Conservation (phyloP, 2,113 vertebrate genomes). For the Atherinomorus stipes region DNA sequence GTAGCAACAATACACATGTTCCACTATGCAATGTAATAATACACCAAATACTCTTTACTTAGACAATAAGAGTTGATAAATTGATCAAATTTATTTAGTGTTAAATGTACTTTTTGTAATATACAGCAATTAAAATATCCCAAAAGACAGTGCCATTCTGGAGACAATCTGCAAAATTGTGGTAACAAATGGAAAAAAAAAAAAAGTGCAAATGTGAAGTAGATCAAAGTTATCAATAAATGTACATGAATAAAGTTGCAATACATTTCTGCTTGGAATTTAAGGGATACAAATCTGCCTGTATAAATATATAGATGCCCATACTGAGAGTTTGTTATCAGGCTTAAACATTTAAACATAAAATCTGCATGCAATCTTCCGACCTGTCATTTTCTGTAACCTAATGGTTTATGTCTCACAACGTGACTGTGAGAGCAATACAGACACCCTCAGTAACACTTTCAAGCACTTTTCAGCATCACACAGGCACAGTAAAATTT, state of each 20-base stretch:
- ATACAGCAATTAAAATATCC: neutral
- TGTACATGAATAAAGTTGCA: no score
- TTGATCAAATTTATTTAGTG: conserved; percentile 13
- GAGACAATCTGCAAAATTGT: neutral
- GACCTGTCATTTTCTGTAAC: conserved; percentile 12
- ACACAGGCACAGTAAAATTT: conserved; percentile 1
- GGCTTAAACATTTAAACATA: conserved; percentile 21
- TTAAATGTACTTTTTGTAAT: neutral
- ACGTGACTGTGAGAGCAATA: neutral
- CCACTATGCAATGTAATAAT: conserved; percentile 11
- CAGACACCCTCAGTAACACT: neutral
- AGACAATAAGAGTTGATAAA: neutral
- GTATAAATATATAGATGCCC: conserved; percentile 13
- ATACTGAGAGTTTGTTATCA: conserved; percentile 8
- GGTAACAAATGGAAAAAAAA: conserved; percentile 18
- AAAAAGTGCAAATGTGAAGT: conserved; percentile 21
- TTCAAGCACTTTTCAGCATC: conserved; percentile 1
- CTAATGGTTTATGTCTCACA: conserved; percentile 27
- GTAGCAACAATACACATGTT: conserved; percentile 18
- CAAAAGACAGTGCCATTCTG: neutral
- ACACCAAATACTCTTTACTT: neutral
- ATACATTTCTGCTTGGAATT: conserved; percentile 6
- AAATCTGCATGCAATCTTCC: conserved; percentile 14
- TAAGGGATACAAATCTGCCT: conserved; percentile 14
- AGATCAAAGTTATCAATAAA: neutral